phyloP scores from a whole-genome alignment of 2,797 vertebrate species.

The Pangasius djambal region DNA sequence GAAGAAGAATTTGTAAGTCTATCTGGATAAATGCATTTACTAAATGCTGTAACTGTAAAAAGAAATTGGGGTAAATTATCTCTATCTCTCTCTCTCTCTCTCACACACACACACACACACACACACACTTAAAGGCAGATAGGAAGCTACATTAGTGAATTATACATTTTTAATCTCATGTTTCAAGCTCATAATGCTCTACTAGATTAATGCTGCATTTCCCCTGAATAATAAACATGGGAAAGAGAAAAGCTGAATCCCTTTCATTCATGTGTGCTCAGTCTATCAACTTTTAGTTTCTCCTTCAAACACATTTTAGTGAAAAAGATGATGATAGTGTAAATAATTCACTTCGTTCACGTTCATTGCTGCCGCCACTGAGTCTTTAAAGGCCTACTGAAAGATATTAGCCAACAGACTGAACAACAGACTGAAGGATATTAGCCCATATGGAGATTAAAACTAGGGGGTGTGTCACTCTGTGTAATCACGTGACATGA shows the following conservation, averaged over 20 bases:
- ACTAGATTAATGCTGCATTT: background rate
- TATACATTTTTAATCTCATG: background rate
- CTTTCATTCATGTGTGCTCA: background rate
- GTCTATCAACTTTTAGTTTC: background rate
- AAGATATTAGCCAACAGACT: background rate
- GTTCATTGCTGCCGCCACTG: background rate
- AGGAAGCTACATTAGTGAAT: background rate
- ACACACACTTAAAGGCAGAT: background rate
- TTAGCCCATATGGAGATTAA: background rate
- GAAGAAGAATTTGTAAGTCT: background rate
- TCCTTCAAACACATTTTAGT: background rate
- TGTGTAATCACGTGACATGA: background rate
- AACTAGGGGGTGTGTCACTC: background rate
- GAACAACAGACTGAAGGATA: background rate
- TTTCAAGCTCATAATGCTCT: background rate
- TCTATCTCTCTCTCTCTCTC: too few species aligned
- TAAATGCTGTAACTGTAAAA: background rate
- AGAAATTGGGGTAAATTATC: background rate
- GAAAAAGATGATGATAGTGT: background rate
- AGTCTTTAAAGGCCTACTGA: background rate
- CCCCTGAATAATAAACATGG: background rate
- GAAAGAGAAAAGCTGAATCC: background rate
- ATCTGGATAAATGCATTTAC: background rate
- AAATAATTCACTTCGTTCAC: background rate
- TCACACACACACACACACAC: background rate